Evolutionary conservation across 2,888 invertebrate species (phyloP).

Genomic region (Esperia sulphurella): DNA sequence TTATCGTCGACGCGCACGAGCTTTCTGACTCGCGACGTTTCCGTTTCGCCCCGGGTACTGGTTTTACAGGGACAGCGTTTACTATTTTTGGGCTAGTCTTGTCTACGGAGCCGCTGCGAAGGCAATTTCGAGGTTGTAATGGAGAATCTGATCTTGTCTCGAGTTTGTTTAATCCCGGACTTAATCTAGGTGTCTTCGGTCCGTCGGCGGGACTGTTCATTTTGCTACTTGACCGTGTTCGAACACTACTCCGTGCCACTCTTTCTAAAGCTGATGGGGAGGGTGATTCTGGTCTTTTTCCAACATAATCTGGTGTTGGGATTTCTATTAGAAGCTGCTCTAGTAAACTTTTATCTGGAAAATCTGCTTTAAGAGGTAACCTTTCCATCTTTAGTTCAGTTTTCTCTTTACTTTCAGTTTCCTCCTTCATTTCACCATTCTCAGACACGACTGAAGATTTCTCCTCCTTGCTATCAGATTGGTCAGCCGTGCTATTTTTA

Average conservation of each 20-base stretch:
- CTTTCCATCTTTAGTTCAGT: slow-evolving; percentile 50
- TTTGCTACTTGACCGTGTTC: slow-evolving; percentile 84
- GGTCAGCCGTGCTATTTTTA: slow-evolving; percentile 74
- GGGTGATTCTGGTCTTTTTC: slow-evolving; percentile 67
- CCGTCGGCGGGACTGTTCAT: slow-evolving; percentile 82
- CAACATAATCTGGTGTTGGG: slow-evolving; percentile 80
- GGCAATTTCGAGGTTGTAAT: slow-evolving; percentile 42
- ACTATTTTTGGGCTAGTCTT: slow-evolving; percentile 50
- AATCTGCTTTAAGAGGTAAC: slow-evolving; percentile 65
- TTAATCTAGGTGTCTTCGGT: slow-evolving; percentile 63
- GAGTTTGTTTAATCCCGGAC: slow-evolving; percentile 51
- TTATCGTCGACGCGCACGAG: slow-evolving; percentile 81
- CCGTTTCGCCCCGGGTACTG: slow-evolving; percentile 80
- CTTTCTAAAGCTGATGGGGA: slow-evolving; percentile 69
- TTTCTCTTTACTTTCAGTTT: slow-evolving; percentile 24
- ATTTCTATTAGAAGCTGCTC: slow-evolving; percentile 93
- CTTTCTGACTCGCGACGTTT: slow-evolving; percentile 90
- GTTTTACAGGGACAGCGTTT: slow-evolving; percentile 72
- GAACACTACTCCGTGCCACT: slow-evolving; percentile 74
- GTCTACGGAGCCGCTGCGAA: slow-evolving; percentile 56
- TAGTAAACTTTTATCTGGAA: slow-evolving; percentile 80
- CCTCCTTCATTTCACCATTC: slow-evolving; percentile 46
- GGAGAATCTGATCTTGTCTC: slow-evolving; percentile 60
- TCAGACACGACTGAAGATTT: slow-evolving; percentile 28
- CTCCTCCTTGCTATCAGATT: slow-evolving; percentile 32